Evolutionary conservation across 2,888 invertebrate genomes (phyloP).

Genomic region (Callosobruchus maculatus): DNA sequence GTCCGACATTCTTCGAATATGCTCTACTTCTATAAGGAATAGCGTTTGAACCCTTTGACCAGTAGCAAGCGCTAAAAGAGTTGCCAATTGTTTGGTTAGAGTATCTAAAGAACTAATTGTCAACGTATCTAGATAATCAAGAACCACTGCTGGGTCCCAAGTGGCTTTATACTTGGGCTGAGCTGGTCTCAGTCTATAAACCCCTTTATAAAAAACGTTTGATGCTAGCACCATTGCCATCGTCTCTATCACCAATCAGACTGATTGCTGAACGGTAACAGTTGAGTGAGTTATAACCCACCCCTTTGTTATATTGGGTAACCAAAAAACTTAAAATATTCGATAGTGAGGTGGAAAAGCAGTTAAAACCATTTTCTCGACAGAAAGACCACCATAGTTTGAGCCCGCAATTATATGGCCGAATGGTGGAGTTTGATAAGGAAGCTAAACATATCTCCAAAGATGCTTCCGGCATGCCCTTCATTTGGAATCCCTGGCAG

Average conservation of each 20-base stretch:
- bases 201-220: constrained; percentile 9
- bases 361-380: not conserved
- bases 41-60: constrained; percentile 13
- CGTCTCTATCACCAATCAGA: not conserved
- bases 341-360: not conserved
- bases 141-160: constrained; percentile 8
- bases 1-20: not conserved
- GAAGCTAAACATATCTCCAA: constrained; percentile 19
- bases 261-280: not conserved
- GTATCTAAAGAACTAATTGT: constrained; percentile 1
- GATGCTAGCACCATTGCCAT: not conserved
- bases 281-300: not conserved
- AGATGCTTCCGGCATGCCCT: constrained; percentile 18
- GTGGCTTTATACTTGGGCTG: constrained; percentile 8
- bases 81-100: constrained; percentile 7
- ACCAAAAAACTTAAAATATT: not conserved
- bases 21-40: constrained; percentile 5
- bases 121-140: not conserved
- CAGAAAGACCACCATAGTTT: constrained; percentile 28
- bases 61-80: constrained; percentile 8
- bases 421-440: constrained; percentile 22
- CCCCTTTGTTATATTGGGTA: not conserved
- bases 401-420: constrained; percentile 25
- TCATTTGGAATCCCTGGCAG: constrained; percentile 21
- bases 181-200: constrained; percentile 7